Base-by-base conservation (phyloP, 2,113 vertebrate genomes). In the Amphilophus citrinellus region DNA sequence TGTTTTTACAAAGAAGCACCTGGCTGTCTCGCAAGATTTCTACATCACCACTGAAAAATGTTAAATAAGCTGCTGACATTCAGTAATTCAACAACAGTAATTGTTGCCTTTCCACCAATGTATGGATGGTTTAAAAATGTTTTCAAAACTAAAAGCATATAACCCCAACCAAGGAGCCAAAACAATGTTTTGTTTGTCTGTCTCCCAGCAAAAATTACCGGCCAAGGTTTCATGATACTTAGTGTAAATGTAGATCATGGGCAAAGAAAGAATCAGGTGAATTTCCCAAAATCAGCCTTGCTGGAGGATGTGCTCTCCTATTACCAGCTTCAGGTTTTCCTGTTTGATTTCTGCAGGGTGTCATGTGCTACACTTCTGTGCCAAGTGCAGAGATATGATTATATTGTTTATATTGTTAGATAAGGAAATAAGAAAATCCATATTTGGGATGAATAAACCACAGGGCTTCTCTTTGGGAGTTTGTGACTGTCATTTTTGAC, bases 401-500 rank as follows among this genome's bases (percentile, higher is more conserved):
- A 7, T 37, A 37, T 37, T 37, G 7, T 37, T 37, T 37, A 37
- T 37, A 37, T 37, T 8, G 35, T 37, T 37, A 37, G 35, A 37
- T 37, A 6, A 2, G 65, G 42, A 71, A 71, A 39, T 50, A 0
- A 50, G 47, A 66, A n/a, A 50, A 71, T 50, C 65, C 39, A 50
- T 27, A 68, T 0, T 0, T 5, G 0, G 0, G 15, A 47, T 22
- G 5, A 42, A 30, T 50, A 71, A 30, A 50, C 15, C 22, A 30
- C 42, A 50, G 15, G 44, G 4, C 44, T 6, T 2, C 47, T 30
- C 24, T 71, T 50, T 30, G 8, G 66, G 66, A 17, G 0, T 50
- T 50, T 71, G 18, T 30, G 9, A 27, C 6, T 17, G 5, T 53
- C 17, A 18, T 6, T 53, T 18, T 53, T 7, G 6, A 17, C 22